Evolutionary conservation across 2,797 vertebrate species (phyloP).

Genomic region (Sebastes cheni): DNA sequence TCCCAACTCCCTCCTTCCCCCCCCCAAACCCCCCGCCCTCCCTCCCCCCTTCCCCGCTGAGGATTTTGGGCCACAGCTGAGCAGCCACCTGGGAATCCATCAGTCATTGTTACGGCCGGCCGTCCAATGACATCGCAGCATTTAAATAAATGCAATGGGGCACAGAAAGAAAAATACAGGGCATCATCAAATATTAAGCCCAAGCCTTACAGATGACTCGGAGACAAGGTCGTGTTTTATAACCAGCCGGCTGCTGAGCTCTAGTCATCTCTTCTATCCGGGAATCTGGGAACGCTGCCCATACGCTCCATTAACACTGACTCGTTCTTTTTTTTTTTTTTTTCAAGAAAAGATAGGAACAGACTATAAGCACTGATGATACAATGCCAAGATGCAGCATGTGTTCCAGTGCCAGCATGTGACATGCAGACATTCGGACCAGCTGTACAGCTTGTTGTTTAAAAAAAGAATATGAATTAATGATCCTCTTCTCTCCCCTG

Average conservation of each 20-base stretch:
- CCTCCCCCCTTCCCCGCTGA: not conserved
- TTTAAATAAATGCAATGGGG: conserved; percentile 61
- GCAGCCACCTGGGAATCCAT: conserved; percentile 50
- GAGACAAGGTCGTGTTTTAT: conserved; percentile 67
- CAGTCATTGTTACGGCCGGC: conserved; percentile 51
- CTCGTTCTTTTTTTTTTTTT: not conserved
- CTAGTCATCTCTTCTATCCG: conserved; percentile 30
- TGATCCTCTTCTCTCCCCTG: not conserved
- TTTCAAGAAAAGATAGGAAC: conserved; percentile 6
- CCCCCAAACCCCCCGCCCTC: too few relatives aligned
- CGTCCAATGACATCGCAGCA: conserved; percentile 20
- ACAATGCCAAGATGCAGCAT: conserved; percentile 17
- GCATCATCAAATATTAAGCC: conserved; percentile 70
- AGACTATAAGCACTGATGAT: conserved; percentile 17
- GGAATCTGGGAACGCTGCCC: conserved; percentile 59
- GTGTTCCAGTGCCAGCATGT: conserved; percentile 1
- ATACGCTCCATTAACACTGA: conserved; percentile 34
- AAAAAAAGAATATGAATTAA: not conserved
- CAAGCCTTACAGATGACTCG: conserved; percentile 36
- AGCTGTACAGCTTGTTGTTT: conserved; percentile 4
- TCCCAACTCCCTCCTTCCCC: too few relatives aligned
- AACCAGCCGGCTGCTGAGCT: conserved; percentile 36
- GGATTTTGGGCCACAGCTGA: conserved; percentile 20
- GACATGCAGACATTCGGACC: conserved; percentile 5
- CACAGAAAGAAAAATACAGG: conserved; percentile 51